Evolutionary conservation across 2,797 vertebrate species (phyloP), one percentile per base, ranked within the genome.

Genomic region (Anabacerthia variegaticeps): DNA sequence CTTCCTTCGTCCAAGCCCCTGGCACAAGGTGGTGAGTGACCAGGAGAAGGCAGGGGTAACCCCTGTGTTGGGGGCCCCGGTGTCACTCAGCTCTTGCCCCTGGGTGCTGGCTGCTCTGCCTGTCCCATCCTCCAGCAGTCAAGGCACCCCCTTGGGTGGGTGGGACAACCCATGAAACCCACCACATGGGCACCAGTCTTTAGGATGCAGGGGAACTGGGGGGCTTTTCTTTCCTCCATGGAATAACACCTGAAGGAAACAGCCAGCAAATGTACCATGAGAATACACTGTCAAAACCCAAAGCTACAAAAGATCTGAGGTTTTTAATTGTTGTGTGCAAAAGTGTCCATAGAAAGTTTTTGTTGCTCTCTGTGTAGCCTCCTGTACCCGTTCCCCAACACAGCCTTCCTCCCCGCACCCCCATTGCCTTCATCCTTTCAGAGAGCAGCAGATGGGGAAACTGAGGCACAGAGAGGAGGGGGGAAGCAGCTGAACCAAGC

Each of bases 1-100:
- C 28, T 58, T 79, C 32, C 37, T 72, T 30, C 17, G 22, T 20
- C 46, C 15, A 9, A 21, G 34, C 19, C 20, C 28, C 39, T 2
- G 1, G 41, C 8, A 10, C 5, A 15, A 58, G 37, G 28, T 1
- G 6, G 2, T 20, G 48, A 59, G 27, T 9, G 56, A 24, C 30
- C 23, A n/a, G 39, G 39, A 44, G 39, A 61, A 58, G 44, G 48
- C 14, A 24, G 63, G 27, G 17, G 9, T 49, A 49, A 43, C 43
- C 22, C 24, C 52, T 4, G n/a, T 8, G 21, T 8, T 41, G 52
- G 28, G 41, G 48, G 49, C 52, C 7, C 18, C 0, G 0, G 3
- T 44, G 59, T 28, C 92, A 83, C 72, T 46, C 41, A 15, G 44
- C 11, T 58, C 17, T 30, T 32, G 10, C 2, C 49, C 30, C 19